These are phyloP conservation scores for Cheilosia scutellata DNA, from an alignment of 2,888 invertebrate genomes.

Conservation along the genomic window DNA sequence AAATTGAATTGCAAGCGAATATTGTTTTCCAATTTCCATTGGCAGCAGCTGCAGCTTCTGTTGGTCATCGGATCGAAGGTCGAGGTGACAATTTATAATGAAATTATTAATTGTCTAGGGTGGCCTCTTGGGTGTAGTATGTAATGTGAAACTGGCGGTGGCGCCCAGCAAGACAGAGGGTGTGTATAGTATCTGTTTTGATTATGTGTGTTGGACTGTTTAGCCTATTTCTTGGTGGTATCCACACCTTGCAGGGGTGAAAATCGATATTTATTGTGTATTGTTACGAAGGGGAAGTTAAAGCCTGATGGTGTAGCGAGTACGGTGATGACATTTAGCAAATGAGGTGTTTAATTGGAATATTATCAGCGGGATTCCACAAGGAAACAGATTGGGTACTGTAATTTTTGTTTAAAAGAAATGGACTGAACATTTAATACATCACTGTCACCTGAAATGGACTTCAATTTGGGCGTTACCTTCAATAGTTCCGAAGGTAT, in stretches of 20 bases:
- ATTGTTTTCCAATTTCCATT: slow-evolving; percentile 70
- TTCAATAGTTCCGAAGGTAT: too few relatives aligned
- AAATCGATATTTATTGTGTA: slow-evolving; percentile 1
- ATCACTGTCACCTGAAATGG: background rate
- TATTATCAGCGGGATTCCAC: background rate
- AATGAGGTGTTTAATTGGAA: background rate
- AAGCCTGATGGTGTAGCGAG: background rate
- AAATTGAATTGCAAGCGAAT: slow-evolving; percentile 56
- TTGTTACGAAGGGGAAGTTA: background rate
- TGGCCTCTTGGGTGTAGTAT: slow-evolving; percentile 55
- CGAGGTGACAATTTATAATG: slow-evolving; percentile 71
- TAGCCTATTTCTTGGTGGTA: background rate
- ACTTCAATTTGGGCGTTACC: background rate
- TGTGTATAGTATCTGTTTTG: background rate
- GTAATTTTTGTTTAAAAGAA: background rate
- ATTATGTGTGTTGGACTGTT: background rate
- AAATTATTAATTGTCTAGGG: slow-evolving; percentile 72
- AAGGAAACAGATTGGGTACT: background rate
- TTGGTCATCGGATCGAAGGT: slow-evolving; percentile 71
- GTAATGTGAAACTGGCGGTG: slow-evolving; percentile 42
- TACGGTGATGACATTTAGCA: background rate
- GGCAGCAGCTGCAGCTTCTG: slow-evolving; percentile 47
- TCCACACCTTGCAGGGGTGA: background rate
- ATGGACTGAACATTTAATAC: too few relatives aligned
- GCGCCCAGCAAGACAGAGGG: background rate